These are phyloP conservation scores for Atlantisia rogersi DNA, from an alignment of 2,113 vertebrate genomes.

Conservation along the genomic window DNA sequence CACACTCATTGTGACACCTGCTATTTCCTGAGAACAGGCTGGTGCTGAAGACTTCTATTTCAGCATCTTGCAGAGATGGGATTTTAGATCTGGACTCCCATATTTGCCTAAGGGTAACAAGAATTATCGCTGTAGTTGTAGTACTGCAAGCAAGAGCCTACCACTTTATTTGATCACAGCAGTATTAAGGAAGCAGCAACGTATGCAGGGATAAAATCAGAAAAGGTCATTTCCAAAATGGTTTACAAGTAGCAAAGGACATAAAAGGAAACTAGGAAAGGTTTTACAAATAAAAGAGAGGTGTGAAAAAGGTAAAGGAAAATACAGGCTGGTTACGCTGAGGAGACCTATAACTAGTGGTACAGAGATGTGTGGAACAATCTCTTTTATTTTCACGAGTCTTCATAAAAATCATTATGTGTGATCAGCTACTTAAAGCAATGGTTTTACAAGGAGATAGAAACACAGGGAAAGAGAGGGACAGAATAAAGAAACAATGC, in stretches of 20 bases:
- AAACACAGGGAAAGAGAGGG: not conserved
- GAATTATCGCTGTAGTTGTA: not conserved
- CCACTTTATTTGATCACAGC: not conserved
- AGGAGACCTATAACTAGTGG: not conserved
- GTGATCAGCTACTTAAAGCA: not conserved
- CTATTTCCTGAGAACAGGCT: not conserved
- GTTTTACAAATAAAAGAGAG: not conserved
- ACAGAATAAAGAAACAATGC: not conserved
- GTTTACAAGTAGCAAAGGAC: not conserved
- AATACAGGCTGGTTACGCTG: not conserved
- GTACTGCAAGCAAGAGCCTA: not conserved
- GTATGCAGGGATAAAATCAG: not conserved
- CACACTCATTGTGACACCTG: accelerated
- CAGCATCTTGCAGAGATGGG: not conserved
- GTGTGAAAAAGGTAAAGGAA: not conserved
- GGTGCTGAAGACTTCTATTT: not conserved
- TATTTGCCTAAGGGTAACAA: not conserved
- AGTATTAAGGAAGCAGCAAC: not conserved
- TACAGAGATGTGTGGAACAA: not conserved
- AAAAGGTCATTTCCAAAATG: not conserved
- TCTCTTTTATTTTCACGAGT: not conserved
- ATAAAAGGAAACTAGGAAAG: not conserved
- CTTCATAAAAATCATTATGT: not conserved
- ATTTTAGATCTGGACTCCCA: not conserved
- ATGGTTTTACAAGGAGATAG: not conserved